Base-by-base conservation (phyloP, 2,888 invertebrate species). In the Apoda limacodes region DNA sequence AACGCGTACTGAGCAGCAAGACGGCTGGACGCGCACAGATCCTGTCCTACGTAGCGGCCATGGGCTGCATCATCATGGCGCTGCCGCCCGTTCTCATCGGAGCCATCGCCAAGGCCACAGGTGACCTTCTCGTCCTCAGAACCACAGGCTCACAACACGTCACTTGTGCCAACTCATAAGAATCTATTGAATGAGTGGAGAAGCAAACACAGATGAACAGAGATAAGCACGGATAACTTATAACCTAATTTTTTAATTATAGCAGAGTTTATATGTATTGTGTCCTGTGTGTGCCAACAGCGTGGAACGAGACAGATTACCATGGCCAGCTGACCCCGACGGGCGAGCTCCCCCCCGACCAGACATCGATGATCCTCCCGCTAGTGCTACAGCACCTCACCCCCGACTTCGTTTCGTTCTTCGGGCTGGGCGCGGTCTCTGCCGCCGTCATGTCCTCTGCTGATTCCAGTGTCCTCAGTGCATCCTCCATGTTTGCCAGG, bases 381-480 rank as follows among this genome's bases (percentile, higher is more conserved):
- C 88, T 99, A 87, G 98, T 98, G 25, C 83, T 98, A 54, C 98
- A 98, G 71, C 94, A 97, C 65, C 83, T 99, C 30, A 98, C 98
- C 5, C 98, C 98, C 0, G 89, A 92, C 63, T 92, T 93, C 67
- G 94, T 99, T 13, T 94, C 98, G 3, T 98, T 99, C 83, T 93
- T 99, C 61, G 98, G 98, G 5, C 85, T 99, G 42, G 99, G 99
- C 0, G 98, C 98, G 5, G 97, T 99, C 5, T 98, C 98, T 0
- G 99, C 98, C 1, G 98, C 98, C 11, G 98, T 99, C 43, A 99
- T 99, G 98, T 98, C 98, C 20, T 98, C 98, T 1, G 98, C 98
- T 0, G 98, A 99, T 74, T 98, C 98, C 30, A 98, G 98, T 48
- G 95, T 99, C 28, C 85, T 99, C 11, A 97, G 98, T 12, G 98